These are phyloP conservation scores for Heliconius hermathena DNA, from an alignment of 1,140 invertebrate genomes.

Conservation along the genomic window DNA sequence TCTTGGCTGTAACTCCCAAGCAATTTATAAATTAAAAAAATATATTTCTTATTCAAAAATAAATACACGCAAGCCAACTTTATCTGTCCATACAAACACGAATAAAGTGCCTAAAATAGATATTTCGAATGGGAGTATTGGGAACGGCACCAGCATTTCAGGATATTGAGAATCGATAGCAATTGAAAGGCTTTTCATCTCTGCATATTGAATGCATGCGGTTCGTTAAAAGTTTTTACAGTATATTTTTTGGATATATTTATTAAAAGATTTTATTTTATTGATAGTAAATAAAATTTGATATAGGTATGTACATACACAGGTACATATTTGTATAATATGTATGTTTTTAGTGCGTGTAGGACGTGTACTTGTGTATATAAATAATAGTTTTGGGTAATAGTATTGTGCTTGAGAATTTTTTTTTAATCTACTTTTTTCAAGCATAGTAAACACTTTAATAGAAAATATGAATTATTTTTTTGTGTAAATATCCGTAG, in stretches of 20 bases:
- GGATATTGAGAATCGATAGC: background rate
- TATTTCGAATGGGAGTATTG: background rate
- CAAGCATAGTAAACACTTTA: no score
- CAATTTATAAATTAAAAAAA: no score
- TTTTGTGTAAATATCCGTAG: no score
- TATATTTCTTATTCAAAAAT: background rate
- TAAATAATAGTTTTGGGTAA: no score
- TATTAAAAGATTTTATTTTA: background rate
- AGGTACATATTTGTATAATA: background rate
- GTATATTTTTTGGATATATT: background rate
- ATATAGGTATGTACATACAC: background rate
- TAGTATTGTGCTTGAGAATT: no score
- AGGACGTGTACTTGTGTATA: no score
- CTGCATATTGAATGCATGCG: background rate
- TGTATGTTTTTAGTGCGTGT: no score
- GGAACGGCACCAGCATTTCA: background rate
- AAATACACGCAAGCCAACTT: background rate
- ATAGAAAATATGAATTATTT: no score
- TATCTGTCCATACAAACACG: background rate
- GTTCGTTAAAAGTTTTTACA: background rate
- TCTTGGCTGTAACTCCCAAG: no score
- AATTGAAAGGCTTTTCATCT: slow-evolving; percentile 5
- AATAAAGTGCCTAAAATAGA: background rate
- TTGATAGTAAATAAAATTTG: background rate
- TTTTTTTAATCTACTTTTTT: no score